phyloP scores from a whole-genome alignment of 2,113 vertebrate genomes.

The Esox niger region DNA sequence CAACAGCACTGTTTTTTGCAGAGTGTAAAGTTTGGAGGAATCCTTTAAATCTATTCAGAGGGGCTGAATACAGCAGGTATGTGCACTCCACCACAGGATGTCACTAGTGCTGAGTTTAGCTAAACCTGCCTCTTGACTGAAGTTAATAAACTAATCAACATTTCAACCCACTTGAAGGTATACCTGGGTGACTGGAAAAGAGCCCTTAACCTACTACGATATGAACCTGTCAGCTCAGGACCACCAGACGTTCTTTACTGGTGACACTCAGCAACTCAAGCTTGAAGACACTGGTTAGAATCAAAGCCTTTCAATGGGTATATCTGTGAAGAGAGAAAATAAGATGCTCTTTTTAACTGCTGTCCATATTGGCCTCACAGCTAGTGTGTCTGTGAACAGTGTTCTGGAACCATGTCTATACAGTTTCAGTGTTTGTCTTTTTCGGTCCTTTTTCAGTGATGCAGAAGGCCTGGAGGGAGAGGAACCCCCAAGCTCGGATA shows the following conservation, averaged over 20 bases:
- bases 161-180: constrained; percentile 71
- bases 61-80: constrained; percentile 97
- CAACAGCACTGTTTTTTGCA: constrained; percentile 60
- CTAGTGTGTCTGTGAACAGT: not conserved
- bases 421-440: too few relatives aligned
- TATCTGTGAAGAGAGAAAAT: not conserved
- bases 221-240: constrained; percentile 99
- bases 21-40: constrained; percentile 99
- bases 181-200: constrained; percentile 97
- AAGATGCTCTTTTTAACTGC: not conserved
- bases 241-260: constrained; percentile 97
- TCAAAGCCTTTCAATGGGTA: not conserved
- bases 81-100: not conserved
- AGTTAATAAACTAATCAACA: not conserved
- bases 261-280: constrained; percentile 87
- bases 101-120: not conserved
- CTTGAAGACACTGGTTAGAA: constrained; percentile 89
- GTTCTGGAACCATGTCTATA: too few relatives aligned
- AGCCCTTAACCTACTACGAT: constrained; percentile 96
- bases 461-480: constrained; percentile 98
- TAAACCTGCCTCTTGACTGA: not conserved
- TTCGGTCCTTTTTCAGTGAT: constrained; percentile 77
- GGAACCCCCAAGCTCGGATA: constrained; percentile 94
- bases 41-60: constrained; percentile 95
- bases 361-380: not conserved